Evolutionary conservation across 2,797 vertebrate species (phyloP), one percentile per base, ranked within the genome.

Genomic region (Arremon brunneinucha): DNA sequence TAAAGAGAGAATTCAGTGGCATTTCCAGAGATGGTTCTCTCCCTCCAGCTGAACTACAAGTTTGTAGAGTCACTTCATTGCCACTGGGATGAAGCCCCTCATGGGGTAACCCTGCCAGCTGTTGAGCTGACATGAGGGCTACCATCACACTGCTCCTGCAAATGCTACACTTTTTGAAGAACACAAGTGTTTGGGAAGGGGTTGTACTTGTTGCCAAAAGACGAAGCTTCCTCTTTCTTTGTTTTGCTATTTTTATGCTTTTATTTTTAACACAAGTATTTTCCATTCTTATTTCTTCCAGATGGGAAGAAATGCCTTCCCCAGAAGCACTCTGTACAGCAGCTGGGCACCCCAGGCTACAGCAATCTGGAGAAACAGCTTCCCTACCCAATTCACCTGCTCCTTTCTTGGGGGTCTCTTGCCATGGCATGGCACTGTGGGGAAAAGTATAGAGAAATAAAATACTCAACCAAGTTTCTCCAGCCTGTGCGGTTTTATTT

Each of bases 201-300:
- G 39, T 52, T 95, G 84, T 69, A 78, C 75, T 94, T 75, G 57
- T 81, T 78, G 82, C 75, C 85, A 85, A 74, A 87, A 89, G 81
- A 68, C 0, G 0, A 95, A 93, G 76, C 63, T 94, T 95, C 75
- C 81, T 81, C 63, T 94, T 93, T 94, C 67, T 86, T 90, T 92
- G 63, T 62, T 63, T 92, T 55, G 56, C 94, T 97, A 97, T 97
- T 97, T 97, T 96, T 92, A 87, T 85, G 46, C 53, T 83, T 86
- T 90, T 94, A 95, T 93, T 96, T 97, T 96, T 95, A 95, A 94
- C 23, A 0, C 41, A 89, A 94, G 32, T 92, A 91, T 93, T 95
- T 92, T 89, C 93, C 83, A 17, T 88, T 80, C 87, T 96, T 89
- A 97, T 96, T 96, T 95, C 57, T 97, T 95, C 96, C 96, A 97